These are phyloP conservation scores for Hypomesus transpacificus DNA, from an alignment of 2,113 vertebrate genomes.

Conservation along the genomic window DNA sequence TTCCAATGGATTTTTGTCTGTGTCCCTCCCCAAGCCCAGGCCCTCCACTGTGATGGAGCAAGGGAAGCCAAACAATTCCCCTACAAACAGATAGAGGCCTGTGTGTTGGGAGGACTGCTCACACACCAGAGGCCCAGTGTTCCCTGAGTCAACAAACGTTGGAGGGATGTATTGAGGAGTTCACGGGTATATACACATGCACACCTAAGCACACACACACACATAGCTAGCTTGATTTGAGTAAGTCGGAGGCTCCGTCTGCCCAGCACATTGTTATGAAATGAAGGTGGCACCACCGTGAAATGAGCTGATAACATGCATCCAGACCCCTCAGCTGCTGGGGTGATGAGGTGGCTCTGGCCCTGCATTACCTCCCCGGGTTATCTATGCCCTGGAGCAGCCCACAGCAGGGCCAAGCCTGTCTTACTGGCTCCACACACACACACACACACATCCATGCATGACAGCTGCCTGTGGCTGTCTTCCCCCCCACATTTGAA, in stretches of 20 bases:
- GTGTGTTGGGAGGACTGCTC: neutral
- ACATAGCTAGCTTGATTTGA: neutral
- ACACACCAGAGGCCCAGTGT: neutral
- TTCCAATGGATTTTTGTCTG: slow-evolving; percentile 7
- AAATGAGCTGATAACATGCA: neutral
- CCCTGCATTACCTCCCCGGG: no score
- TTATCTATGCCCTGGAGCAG: no score
- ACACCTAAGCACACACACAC: neutral
- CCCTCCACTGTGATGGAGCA: neutral
- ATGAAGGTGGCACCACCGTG: neutral
- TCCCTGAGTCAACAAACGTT: neutral
- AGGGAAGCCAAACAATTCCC: slow-evolving; percentile 7
- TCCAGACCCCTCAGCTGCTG: neutral
- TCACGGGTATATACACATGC: neutral
- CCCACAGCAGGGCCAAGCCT: neutral
- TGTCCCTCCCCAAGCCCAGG: neutral
- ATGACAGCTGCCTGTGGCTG: neutral
- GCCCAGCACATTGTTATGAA: no score
- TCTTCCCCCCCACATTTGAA: neutral
- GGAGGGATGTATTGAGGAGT: neutral
- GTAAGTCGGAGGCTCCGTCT: no score
- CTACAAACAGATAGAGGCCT: neutral
- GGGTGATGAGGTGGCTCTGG: neutral
- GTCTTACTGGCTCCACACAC: neutral
- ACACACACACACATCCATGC: neutral